phyloP scores from a whole-genome alignment of 2,113 vertebrate species.

The Cnemophilus loriae region DNA sequence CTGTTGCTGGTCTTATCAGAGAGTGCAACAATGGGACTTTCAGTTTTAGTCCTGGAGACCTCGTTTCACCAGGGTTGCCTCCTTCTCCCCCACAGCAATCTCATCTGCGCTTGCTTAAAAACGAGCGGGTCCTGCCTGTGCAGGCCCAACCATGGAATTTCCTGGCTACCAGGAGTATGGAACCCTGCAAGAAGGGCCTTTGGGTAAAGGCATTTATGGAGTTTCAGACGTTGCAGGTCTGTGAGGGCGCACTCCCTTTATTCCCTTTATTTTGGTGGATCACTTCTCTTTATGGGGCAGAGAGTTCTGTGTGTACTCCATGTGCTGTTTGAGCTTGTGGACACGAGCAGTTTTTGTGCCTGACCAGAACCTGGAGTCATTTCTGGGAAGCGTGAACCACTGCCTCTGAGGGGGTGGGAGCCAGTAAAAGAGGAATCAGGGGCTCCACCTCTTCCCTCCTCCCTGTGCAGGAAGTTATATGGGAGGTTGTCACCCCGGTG shows the following conservation, averaged over 20 bases:
- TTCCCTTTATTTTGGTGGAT: neutral
- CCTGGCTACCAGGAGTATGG: neutral
- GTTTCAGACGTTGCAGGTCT: neutral
- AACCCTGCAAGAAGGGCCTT: neutral
- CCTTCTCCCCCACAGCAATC: neutral
- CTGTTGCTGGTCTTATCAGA: neutral
- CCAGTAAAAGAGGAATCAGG: neutral
- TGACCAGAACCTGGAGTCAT: rapidly evolving
- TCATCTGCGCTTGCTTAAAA: neutral
- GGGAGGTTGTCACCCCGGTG: neutral
- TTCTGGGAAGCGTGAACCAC: neutral
- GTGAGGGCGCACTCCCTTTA: rapidly evolving
- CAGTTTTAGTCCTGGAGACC: neutral
- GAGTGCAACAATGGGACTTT: neutral
- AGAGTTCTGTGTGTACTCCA: rapidly evolving
- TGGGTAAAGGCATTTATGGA: neutral
- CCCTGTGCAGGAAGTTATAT: neutral
- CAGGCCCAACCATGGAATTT: neutral
- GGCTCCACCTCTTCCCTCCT: constrained; percentile 15
- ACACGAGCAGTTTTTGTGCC: neutral
- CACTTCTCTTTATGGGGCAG: neutral
- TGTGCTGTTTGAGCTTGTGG: neutral
- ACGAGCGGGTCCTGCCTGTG: neutral
- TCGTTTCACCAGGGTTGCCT: neutral
- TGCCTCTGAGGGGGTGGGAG: neutral